Conservation (phyloP, 2,113 vertebrate genomes). For the Seriola dumerili region DNA sequence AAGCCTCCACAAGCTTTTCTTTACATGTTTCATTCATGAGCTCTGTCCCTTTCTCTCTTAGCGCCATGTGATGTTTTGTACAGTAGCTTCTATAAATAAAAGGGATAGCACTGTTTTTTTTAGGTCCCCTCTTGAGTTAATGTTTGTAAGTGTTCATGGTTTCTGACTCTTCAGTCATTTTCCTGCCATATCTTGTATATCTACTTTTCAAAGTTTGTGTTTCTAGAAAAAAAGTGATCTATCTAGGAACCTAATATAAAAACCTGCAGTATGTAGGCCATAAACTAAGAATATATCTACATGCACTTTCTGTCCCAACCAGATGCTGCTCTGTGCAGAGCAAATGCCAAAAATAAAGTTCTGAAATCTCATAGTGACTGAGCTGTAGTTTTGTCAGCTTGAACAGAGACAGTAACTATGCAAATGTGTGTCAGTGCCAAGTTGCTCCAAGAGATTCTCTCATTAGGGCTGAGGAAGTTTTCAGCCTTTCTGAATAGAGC, state of each 20-base stretch:
- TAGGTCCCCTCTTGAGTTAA: constrained; percentile 8
- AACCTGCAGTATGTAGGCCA: not conserved
- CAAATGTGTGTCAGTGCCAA: constrained; percentile 14
- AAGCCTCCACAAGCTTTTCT: constrained; percentile 30
- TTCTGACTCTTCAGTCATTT: not conserved
- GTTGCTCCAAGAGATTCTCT: constrained; percentile 36
- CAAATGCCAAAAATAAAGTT: constrained; percentile 16
- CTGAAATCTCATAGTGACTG: constrained; percentile 27
- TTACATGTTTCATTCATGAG: constrained; percentile 41
- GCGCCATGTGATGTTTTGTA: constrained; percentile 46
- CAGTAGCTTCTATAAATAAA: constrained; percentile 41
- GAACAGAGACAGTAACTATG: constrained; percentile 29
- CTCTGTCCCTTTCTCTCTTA: not conserved
- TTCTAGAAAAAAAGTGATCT: not conserved
- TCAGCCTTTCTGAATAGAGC: constrained; percentile 10
- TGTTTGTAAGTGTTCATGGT: constrained; percentile 18
- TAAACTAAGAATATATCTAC: not conserved
- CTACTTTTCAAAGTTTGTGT: not conserved
- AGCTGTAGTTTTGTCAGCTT: constrained; percentile 20
- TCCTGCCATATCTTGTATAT: not conserved
- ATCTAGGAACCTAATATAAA: not conserved
- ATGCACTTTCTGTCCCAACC: constrained; percentile 2
- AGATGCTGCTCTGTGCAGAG: constrained; percentile 11
- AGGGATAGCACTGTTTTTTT: constrained; percentile 4
- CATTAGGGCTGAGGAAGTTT: constrained; percentile 26